These are phyloP conservation scores for Nemapogon koenigi DNA, from an alignment of 2,888 invertebrate species.

Conservation along the genomic window DNA sequence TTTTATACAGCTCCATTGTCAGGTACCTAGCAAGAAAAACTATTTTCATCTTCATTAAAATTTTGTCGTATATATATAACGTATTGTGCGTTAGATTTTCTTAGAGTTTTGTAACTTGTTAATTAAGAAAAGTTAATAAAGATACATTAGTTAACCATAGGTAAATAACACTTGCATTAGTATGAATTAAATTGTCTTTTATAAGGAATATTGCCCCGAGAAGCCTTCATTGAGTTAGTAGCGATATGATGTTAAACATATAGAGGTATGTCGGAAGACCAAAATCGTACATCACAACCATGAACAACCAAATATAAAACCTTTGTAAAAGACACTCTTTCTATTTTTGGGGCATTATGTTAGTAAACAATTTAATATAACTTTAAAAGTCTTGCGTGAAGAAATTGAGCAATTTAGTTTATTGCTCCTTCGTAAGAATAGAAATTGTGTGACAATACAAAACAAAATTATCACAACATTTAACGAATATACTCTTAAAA, in stretches of 20 bases:
- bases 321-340: too few species aligned
- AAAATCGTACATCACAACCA: too few species aligned
- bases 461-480: not conserved
- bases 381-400: too few species aligned
- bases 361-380: too few species aligned
- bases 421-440: conserved; percentile 52
- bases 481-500: conserved; percentile 1
- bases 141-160: not conserved
- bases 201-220: conserved; percentile 55
- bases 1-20: too few species aligned
- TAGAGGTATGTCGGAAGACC: too few species aligned
- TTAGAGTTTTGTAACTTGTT: not conserved
- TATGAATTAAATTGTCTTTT: conserved; percentile 49
- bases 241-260: conserved; percentile 25
- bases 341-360: too few species aligned
- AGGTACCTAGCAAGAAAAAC: too few species aligned
- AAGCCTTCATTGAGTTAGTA: conserved; percentile 6
- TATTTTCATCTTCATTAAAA: too few species aligned
- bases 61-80: too few species aligned
- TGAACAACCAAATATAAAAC: too few species aligned
- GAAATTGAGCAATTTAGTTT: conserved; percentile 41
- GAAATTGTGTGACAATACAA: not conserved
- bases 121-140: not conserved
- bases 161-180: not conserved
- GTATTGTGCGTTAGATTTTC: too few species aligned